A percentile compares a stretch with the other conserved stretches of the same genome.
phyloP scores from a whole-genome alignment of 1,140 invertebrate species.

The Trachymyrmex cornetzi region DNA sequence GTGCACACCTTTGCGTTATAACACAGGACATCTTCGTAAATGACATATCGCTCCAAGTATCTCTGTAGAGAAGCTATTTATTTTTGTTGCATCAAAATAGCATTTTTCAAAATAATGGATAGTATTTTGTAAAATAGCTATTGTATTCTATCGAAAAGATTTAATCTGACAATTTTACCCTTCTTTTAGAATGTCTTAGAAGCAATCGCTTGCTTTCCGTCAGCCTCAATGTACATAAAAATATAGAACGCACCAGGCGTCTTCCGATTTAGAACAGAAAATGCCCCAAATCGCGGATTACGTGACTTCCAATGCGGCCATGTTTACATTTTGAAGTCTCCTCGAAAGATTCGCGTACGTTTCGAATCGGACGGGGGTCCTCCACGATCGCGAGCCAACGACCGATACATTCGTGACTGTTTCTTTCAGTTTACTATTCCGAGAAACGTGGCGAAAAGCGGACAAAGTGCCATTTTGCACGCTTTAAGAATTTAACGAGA shows the following conservation, averaged over 20 bases:
- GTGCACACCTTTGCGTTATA: neutral
- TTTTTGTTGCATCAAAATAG: neutral
- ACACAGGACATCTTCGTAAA: neutral
- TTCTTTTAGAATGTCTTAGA: neutral
- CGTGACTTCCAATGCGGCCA: slow-evolving; percentile 19
- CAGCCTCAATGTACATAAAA: slow-evolving; percentile 64
- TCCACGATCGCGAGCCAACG: neutral
- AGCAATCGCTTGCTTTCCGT: slow-evolving; percentile 13
- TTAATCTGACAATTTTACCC: neutral
- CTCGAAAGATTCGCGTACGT: neutral
- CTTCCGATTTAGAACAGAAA: slow-evolving; percentile 81
- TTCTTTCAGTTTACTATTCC: neutral
- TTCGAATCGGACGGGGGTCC: neutral
- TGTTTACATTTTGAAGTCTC: neutral
- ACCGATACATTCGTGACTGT: neutral
- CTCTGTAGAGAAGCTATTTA: neutral
- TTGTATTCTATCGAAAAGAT: neutral
- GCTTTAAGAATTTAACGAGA: neutral
- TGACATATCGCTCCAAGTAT: neutral
- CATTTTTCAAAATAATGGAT: neutral
- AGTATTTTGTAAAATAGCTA: neutral
- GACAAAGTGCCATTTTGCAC: neutral
- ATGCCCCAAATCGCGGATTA: slow-evolving; percentile 23
- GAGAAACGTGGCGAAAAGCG: neutral
- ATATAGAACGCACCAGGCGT: slow-evolving; percentile 80